Conservation (phyloP, 2,113 vertebrate genomes). For the Chaetodon trifascialis region DNA sequence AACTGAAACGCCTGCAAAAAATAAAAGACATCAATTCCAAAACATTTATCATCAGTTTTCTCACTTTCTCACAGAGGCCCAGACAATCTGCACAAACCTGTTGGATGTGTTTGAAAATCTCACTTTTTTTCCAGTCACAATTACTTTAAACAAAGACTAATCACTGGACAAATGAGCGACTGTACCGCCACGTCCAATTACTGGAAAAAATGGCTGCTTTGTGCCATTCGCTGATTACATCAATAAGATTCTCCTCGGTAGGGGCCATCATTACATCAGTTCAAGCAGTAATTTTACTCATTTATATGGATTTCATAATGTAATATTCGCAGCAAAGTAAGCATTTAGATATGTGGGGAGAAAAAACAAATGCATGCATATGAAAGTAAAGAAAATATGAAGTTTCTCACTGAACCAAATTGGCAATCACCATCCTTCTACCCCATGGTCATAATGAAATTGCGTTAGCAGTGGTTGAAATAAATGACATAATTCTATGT, state of each 20-base stretch:
- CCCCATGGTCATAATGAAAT: conserved; percentile 84
- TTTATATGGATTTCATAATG: conserved; percentile 83
- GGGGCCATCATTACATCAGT: conserved; percentile 77
- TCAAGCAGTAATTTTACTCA: conserved; percentile 70
- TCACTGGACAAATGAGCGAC: conserved; percentile 65
- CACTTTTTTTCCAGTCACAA: conserved; percentile 31
- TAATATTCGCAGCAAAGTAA: conserved; percentile 79
- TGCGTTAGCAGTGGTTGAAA: conserved; percentile 82
- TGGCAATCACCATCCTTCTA: conserved; percentile 81
- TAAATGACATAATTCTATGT: conserved; percentile 85
- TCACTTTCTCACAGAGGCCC: conserved; percentile 8
- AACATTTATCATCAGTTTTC: conserved; percentile 5
- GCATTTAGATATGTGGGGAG: conserved; percentile 67
- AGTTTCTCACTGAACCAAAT: conserved; percentile 82
- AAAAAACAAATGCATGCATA: conserved; percentile 81
- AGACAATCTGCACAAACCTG: conserved; percentile 42
- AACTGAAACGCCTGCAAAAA: not conserved
- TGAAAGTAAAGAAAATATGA: conserved; percentile 84
- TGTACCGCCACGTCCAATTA: conserved; percentile 73
- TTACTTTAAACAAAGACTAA: conserved; percentile 70
- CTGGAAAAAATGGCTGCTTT: conserved; percentile 71
- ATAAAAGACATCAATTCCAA: conserved; percentile 20
- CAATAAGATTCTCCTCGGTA: conserved; percentile 74
- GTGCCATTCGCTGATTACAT: conserved; percentile 77
- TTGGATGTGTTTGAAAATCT: conserved; percentile 24